Evolutionary conservation across 2,797 vertebrate genomes (phyloP).

Genomic region (Coranthus polyacanthus): DNA sequence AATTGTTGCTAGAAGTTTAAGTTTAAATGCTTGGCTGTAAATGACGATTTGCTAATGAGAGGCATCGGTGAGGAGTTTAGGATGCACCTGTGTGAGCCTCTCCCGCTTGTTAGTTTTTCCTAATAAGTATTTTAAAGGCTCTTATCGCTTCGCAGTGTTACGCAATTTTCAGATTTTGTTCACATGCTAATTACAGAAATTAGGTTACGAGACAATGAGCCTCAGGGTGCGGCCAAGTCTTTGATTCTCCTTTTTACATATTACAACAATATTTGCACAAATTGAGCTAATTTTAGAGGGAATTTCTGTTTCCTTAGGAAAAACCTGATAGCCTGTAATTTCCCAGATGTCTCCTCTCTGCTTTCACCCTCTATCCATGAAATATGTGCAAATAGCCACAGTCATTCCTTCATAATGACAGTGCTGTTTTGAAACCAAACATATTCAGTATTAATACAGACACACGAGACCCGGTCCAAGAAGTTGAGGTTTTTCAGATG

Average conservation of each 20-base stretch:
- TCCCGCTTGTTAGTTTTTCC: slow-evolving; percentile 47
- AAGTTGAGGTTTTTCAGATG: slow-evolving; percentile 14
- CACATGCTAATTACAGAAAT: slow-evolving; percentile 64
- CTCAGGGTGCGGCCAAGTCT: slow-evolving; percentile 16
- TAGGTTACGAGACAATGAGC: slow-evolving; percentile 43
- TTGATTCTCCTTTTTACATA: slow-evolving; percentile 33
- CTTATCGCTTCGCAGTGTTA: slow-evolving; percentile 43
- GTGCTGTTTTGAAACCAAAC: slow-evolving; percentile 12
- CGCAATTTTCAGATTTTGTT: slow-evolving; percentile 61
- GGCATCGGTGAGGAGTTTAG: slow-evolving; percentile 25
- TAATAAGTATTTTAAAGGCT: slow-evolving; percentile 59
- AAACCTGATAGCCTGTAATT: slow-evolving; percentile 37
- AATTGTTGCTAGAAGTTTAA: slow-evolving; percentile 45
- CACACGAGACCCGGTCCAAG: neutral
- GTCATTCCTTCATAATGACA: slow-evolving; percentile 12
- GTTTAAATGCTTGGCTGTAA: slow-evolving; percentile 46
- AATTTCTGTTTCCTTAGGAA: slow-evolving; percentile 30
- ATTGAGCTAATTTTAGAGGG: slow-evolving; percentile 39
- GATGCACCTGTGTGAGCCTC: slow-evolving; percentile 66
- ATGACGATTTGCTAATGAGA: slow-evolving; percentile 61
- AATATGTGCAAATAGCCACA: slow-evolving; percentile 45
- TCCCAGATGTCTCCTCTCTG: slow-evolving; percentile 45
- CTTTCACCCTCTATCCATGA: slow-evolving; percentile 13
- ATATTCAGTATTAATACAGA: slow-evolving; percentile 19
- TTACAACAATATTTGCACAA: slow-evolving; percentile 31